Evolutionary conservation across 2,797 vertebrate species (phyloP).

Genomic region (Fistularia tabacaria): DNA sequence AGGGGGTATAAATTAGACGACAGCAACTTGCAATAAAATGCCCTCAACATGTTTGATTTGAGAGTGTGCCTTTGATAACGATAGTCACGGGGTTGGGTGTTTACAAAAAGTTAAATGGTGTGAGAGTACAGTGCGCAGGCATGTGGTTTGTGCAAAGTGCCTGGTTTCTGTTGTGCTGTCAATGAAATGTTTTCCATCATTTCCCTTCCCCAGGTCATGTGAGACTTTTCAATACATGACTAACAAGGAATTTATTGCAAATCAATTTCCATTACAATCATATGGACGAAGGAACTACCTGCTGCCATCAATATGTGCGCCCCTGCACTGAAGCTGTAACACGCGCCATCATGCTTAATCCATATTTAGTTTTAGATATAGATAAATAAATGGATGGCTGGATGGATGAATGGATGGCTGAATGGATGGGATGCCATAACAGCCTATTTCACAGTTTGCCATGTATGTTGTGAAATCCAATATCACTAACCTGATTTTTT

Average conservation of each 20-base stretch:
- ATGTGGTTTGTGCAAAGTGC: neutral
- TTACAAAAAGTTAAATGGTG: neutral
- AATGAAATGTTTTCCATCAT: constrained; percentile 5
- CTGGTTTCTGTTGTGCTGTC: neutral
- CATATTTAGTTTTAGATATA: too few species aligned
- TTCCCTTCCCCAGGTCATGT: neutral
- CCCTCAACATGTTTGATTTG: neutral
- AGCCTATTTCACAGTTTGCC: too few species aligned
- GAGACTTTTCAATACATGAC: constrained; percentile 13
- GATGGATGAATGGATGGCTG: too few species aligned
- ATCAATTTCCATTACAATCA: constrained; percentile 29
- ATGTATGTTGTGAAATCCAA: too few species aligned
- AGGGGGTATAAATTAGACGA: constrained; percentile 40
- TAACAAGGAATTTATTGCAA: constrained; percentile 12
- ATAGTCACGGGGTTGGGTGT: constrained; percentile 2
- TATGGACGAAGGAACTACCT: constrained; percentile 8
- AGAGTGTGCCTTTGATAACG: constrained; percentile 6
- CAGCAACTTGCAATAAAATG: constrained; percentile 9
- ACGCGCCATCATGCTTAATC: too few species aligned
- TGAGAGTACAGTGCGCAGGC: neutral
- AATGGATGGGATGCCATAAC: too few species aligned
- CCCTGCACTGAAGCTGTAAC: too few species aligned
- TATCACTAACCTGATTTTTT: too few species aligned
- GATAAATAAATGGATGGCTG: too few species aligned
- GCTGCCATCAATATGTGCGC: neutral